Percentiles rank a stretch among this genome's conserved stretches.
These are phyloP conservation scores for Nowickia ferox DNA, from an alignment of 2,888 invertebrate genomes.

Conservation along the genomic window DNA sequence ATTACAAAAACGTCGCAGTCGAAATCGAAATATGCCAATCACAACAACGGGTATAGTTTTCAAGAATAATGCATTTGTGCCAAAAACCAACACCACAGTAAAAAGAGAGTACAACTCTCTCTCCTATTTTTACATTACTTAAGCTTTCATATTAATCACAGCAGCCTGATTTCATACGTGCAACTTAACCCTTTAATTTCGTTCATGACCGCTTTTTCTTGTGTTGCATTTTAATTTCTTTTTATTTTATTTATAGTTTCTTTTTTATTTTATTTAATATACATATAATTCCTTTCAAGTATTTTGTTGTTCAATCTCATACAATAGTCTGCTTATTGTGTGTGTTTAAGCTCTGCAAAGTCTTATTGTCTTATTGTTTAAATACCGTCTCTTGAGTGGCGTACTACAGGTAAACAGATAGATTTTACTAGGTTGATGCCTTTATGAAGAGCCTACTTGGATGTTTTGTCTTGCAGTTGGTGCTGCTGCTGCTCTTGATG, in stretches of 20 bases:
- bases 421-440: constrained; percentile 63
- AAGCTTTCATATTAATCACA: background rate
- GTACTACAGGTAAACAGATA: constrained; percentile 13
- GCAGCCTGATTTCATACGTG: constrained; percentile 2
- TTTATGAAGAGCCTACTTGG: constrained; percentile 55
- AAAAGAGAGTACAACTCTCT: background rate
- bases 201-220: constrained; percentile 51
- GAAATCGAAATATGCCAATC: too few relatives aligned
- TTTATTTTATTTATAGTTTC: background rate
- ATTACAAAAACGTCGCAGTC: too few relatives aligned
- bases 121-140: background rate
- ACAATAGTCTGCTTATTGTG: constrained; percentile 30
- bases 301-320: constrained; percentile 55
- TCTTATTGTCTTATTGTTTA: constrained; percentile 51
- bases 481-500: background rate
- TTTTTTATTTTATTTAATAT: constrained; percentile 23
- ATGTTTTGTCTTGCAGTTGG: background rate
- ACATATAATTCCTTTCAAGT: constrained; percentile 51
- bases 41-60: too few relatives aligned
- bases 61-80: too few relatives aligned
- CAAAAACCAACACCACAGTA: too few relatives aligned
- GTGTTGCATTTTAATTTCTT: constrained; percentile 1
- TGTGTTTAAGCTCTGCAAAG: constrained; percentile 51
- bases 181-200: constrained; percentile 1
- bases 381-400: constrained; percentile 38